These are phyloP conservation scores for Hofmannophila pseudospretella DNA, from an alignment of 2,888 invertebrate species.

Conservation along the genomic window DNA sequence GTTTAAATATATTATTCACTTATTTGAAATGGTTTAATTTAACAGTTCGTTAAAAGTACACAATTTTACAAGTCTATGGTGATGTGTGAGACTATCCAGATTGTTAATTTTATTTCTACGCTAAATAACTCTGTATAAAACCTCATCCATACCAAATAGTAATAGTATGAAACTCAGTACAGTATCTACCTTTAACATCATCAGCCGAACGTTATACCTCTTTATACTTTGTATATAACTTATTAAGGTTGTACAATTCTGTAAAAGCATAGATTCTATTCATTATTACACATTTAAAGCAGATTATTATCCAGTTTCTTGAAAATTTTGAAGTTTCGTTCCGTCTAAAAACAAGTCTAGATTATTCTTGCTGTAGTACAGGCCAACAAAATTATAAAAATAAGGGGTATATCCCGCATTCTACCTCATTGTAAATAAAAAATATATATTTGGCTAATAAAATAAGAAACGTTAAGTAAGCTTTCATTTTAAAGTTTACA, in stretches of 20 bases:
- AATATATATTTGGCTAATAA: conserved; percentile 62
- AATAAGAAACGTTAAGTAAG: conserved; percentile 54
- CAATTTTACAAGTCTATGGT: conserved; percentile 1
- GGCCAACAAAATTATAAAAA: conserved; percentile 57
- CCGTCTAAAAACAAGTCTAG: neutral
- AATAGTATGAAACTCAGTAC: conserved; percentile 10
- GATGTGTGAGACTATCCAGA: conserved; percentile 14
- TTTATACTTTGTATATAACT: too few species aligned
- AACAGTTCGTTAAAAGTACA: conserved; percentile 4
- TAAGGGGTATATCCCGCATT: conserved; percentile 55
- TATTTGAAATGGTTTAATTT: neutral
- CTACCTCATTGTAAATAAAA: conserved; percentile 75
- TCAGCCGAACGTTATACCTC: too few species aligned
- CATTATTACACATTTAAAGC: too few species aligned
- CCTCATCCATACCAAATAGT: conserved; percentile 70
- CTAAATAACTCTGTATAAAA: conserved; percentile 73
- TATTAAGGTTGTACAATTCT: too few species aligned
- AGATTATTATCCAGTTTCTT: too few species aligned
- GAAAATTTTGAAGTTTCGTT: too few species aligned
- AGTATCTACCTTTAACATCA: too few species aligned
- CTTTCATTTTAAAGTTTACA: conserved; percentile 37
- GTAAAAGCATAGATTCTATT: too few species aligned
- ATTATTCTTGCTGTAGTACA: conserved; percentile 32
- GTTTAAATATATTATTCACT: neutral
- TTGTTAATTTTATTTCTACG: conserved; percentile 20